Conservation (phyloP, 1,140 invertebrate genomes). For the Nautilus pompilius region DNA sequence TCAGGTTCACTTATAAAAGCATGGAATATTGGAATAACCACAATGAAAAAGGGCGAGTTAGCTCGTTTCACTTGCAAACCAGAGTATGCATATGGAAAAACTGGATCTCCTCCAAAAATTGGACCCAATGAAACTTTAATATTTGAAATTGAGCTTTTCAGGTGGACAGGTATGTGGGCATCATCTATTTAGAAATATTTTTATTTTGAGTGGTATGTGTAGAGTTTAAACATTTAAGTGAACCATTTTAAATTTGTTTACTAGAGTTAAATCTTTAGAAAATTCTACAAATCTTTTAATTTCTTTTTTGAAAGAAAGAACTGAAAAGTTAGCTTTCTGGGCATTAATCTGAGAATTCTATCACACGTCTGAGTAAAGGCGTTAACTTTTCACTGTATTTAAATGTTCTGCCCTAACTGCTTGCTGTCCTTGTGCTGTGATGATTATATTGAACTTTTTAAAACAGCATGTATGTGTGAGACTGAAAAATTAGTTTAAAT, state of each 20-base stretch:
- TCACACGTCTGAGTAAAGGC: no score
- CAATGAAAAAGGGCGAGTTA: conserved; percentile 90
- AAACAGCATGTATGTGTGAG: no score
- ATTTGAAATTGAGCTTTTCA: conserved; percentile 72
- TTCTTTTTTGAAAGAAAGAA: no score
- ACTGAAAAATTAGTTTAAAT: no score
- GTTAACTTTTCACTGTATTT: no score
- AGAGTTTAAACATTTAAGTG: neutral
- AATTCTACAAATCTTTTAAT: neutral
- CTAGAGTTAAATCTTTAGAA: neutral
- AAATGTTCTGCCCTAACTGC: no score
- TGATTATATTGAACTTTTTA: no score
- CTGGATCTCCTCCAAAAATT: conserved; percentile 82
- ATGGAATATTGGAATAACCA: conserved; percentile 91
- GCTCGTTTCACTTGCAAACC: conserved; percentile 80
- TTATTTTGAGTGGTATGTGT: neutral
- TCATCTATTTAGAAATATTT: neutral
- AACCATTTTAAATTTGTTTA: neutral
- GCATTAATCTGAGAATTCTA: no score
- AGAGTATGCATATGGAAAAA: conserved; percentile 87
- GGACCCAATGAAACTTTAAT: conserved; percentile 85
- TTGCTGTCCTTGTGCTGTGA: no score
- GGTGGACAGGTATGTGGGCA: conserved; percentile 47
- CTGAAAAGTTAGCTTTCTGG: no score
- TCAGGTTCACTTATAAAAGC: conserved; percentile 82